Evolutionary conservation across 1,140 invertebrate species (phyloP), one percentile per base, ranked within the genome.

Genomic region (Halesus radiatus): DNA sequence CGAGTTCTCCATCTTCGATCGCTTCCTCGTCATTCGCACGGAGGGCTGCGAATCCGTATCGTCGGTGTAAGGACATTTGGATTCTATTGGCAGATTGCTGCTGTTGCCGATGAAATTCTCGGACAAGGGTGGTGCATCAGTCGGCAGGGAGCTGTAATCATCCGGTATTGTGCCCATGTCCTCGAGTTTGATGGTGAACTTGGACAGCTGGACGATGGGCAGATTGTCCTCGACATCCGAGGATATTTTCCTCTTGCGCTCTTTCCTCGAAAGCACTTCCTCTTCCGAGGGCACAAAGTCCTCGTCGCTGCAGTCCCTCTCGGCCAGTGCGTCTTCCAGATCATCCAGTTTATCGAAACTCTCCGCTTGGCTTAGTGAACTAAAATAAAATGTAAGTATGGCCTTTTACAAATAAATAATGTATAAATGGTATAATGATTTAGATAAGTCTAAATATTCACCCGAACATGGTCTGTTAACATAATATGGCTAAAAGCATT

Each of bases 261-360:
- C 53, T 16, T 58, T 75, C 20, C 29, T 75, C 2, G 26, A n/a
- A 15, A 87, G 83, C 1, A 84, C 82, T 22, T 64, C 58, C 3
- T 62, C 53, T 0, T 84, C 86, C 7, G 85, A 84, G 26, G 26
- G 26, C 26, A 29, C 26, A 5, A 29, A 29, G 73, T 88, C 87
- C 73, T 87, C 86, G 76, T 87, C 86, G 16, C 84, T 86, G 22
- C 54, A 32, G 23, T 75, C 29, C 4, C 23, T 53, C 22, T 6
- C 22, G 23, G 20, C 29, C 6, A 56, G 16, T 3, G 32, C 72
- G 15, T 52, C 50, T 23, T 53, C 70, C n/a, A 26, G 70, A 20
- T 53, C 70, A 1, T 73, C 45, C 8, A 73, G 7, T 32, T 58
- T 58, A 3, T 75, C 72, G 6, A 75, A n/a, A 32, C 23, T 75